Percentiles rank a stretch among this genome's conserved stretches.
Conservation (phyloP, 2,113 vertebrate species). For the Callipepla californica region DNA sequence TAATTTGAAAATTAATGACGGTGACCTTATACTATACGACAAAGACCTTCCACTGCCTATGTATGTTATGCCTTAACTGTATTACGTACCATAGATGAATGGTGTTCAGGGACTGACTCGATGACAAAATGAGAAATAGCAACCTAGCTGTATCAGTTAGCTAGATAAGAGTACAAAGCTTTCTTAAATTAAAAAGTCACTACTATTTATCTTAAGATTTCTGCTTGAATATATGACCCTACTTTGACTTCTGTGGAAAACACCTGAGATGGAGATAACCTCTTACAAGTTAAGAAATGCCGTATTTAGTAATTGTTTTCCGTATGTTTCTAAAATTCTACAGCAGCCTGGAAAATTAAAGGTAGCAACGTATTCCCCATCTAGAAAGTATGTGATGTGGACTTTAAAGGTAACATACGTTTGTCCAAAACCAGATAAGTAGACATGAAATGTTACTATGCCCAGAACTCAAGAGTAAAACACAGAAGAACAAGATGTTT, state of each 20-base stretch:
- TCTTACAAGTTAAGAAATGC: neutral
- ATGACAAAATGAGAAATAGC: constrained; percentile 42
- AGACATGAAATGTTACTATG: neutral
- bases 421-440: neutral
- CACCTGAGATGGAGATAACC: neutral
- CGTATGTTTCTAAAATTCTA: neutral
- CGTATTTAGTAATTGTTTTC: neutral
- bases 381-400: neutral
- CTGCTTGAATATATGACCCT: neutral
- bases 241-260: neutral
- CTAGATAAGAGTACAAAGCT: neutral
- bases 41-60: constrained; percentile 70
- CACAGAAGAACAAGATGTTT: accelerated
- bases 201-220: neutral
- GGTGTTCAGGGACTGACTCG: constrained; percentile 35
- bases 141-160: constrained; percentile 7
- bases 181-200: neutral
- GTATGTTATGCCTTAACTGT: constrained; percentile 67
- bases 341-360: neutral
- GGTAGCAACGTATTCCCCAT: neutral
- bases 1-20: constrained; percentile 89
- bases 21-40: constrained; percentile 79
- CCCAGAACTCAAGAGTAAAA: neutral
- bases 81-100: constrained; percentile 56
- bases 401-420: neutral